These are phyloP conservation scores for Lepus europaeus DNA, from an alignment of 2,113 vertebrate genomes.

Conservation along the genomic window DNA sequence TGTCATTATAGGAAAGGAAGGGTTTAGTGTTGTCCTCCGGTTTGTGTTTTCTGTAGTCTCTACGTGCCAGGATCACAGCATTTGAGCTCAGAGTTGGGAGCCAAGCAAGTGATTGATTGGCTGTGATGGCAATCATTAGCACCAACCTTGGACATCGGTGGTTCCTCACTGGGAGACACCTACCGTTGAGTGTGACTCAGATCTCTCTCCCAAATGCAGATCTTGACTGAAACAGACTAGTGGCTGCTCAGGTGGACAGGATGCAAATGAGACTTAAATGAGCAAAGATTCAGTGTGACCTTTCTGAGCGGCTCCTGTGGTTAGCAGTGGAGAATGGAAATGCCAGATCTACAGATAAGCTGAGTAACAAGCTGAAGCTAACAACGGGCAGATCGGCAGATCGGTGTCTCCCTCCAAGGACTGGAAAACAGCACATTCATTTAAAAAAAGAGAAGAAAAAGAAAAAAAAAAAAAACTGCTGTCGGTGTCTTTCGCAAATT, in stretches of 20 bases:
- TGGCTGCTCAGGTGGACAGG: background rate
- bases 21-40: background rate
- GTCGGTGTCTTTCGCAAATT: background rate
- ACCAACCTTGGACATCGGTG: background rate
- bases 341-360: background rate
- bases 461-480: background rate
- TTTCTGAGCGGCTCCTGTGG: background rate
- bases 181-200: background rate
- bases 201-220: background rate
- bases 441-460: background rate
- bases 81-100: background rate
- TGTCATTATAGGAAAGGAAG: background rate
- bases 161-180: rapidly evolving
- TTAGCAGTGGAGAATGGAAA: background rate
- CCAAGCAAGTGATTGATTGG: too few relatives aligned
- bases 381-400: background rate
- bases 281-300: background rate
- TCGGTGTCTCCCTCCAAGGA: background rate
- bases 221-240: background rate
- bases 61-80: background rate
- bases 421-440: background rate
- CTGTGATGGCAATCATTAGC: background rate
- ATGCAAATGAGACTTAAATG: background rate
- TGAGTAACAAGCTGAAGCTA: background rate
- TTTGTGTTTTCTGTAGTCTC: background rate